Evolutionary conservation across 2,888 invertebrate genomes (phyloP).

Genomic region (Yponomeuta sedellus): DNA sequence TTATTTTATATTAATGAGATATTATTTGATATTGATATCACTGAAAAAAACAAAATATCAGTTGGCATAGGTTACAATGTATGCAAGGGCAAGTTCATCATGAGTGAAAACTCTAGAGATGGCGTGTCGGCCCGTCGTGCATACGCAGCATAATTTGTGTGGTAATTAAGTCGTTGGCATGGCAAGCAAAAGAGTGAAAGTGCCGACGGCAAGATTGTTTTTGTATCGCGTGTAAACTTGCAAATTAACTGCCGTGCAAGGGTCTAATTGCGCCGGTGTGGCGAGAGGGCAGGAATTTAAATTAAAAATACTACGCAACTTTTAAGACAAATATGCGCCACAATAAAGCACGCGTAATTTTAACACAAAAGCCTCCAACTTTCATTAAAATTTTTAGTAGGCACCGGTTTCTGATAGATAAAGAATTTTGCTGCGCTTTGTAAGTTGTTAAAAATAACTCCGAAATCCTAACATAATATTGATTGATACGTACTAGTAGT

Average conservation of each 20-base stretch:
- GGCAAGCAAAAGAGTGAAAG: slow-evolving; percentile 5
- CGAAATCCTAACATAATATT: no score
- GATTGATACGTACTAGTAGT: no score
- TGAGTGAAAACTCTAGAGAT: no score
- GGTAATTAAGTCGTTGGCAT: neutral
- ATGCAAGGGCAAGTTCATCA: no score
- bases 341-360: neutral
- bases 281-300: slow-evolving; percentile 4
- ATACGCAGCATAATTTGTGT: neutral
- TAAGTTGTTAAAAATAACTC: no score
- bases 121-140: no score
- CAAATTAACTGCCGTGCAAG: slow-evolving; percentile 7
- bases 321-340: neutral
- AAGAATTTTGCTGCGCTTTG: no score
- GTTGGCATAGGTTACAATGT: no score
- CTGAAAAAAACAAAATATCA: no score
- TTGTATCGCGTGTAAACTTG: slow-evolving; percentile 12
- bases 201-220: slow-evolving; percentile 6
- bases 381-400: neutral
- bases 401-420: neutral
- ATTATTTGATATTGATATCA: no score
- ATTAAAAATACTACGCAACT: slow-evolving; percentile 5
- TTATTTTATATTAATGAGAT: no score
- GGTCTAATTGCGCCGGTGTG: slow-evolving; percentile 8
- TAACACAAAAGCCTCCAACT: neutral